These are phyloP conservation scores for Eriocheir sinensis DNA, from an alignment of 1,140 invertebrate genomes.

Conservation along the genomic window DNA sequence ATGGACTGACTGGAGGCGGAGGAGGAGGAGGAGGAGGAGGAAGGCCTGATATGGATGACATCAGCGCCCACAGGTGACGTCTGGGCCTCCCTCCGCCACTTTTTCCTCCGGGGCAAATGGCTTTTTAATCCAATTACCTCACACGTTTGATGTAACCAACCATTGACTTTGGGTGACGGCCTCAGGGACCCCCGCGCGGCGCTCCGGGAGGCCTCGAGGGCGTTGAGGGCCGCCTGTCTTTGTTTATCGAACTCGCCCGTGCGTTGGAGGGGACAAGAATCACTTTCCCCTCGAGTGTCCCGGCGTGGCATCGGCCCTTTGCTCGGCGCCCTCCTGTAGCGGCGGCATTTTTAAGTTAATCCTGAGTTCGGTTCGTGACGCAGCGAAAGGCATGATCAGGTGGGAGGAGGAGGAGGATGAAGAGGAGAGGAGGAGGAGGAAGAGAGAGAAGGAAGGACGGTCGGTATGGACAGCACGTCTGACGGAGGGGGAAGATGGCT, in stretches of 20 bases:
- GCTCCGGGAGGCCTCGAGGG: not conserved
- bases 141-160: slow-evolving; percentile 72
- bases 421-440: not conserved
- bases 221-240: not conserved
- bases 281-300: not conserved
- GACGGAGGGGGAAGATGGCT: slow-evolving; percentile 42
- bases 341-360: slow-evolving; percentile 72
- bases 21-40: not conserved
- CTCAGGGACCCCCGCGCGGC: not conserved
- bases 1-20: not conserved
- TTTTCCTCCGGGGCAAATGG: slow-evolving; percentile 69
- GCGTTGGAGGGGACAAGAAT: not conserved
- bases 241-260: not conserved
- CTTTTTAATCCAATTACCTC: slow-evolving; percentile 71
- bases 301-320: not conserved
- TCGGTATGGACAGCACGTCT: slow-evolving; percentile 57
- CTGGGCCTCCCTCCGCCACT: slow-evolving; percentile 63
- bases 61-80: slow-evolving; percentile 61
- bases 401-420: not conserved
- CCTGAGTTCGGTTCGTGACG: slow-evolving; percentile 65
- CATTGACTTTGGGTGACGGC: slow-evolving; percentile 69
- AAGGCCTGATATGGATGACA: slow-evolving; percentile 64
- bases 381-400: slow-evolving; percentile 51
- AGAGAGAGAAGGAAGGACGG: not conserved
- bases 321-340: not conserved